Base-by-base conservation (phyloP, 2,888 invertebrate genomes). In the Amphimallon solstitiale region DNA sequence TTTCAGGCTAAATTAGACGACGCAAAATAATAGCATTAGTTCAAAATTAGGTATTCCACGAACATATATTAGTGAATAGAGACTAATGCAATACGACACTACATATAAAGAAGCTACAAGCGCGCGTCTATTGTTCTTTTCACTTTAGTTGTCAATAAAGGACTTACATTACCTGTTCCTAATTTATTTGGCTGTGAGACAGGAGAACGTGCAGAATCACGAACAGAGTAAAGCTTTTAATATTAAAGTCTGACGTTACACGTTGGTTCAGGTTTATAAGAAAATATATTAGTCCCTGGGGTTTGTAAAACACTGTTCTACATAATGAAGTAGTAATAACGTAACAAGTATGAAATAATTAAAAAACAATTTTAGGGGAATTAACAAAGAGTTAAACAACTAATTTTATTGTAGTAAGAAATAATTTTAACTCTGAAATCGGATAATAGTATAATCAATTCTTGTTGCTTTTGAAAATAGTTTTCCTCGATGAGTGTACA, bases 191-290 rank as follows among this genome's bases (percentile, higher is more conserved):
- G 45, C 17, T 17, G 17, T 45, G 17, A 17, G 17, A 45, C 19
- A 19, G 17, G 17, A 19, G 10, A n/a, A 45, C 45, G 15, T 45
- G 19, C 19, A 10, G 17, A 17, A 45, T 17, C 45, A 45, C 45
- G 19, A 45, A 10, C 7, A 6, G 1, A 45, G 19, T 6, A 17
- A 3, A 19, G 45, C 45, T 45, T 45, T 45, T 45, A 45, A 45
- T 45, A 45, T 45, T 45, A 45, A 12, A 45, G 17, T 45, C 45
- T 45, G 45, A 45, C 15, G 45, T 45, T 45, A 19, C 14, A 19
- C 19, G 45, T 17, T 19, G 19, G 9, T 45, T 5, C 15, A n/a
- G 19, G 15, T 17, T 10, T n/a, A 19, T 45, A 7, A 45, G 17
- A 19, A 17, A 45, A 45, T 17, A n/a, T 45, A 17, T 45, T 45